These are phyloP conservation scores for Drosophila testacea DNA, from an alignment of 2,888 invertebrate genomes.

Conservation along the genomic window DNA sequence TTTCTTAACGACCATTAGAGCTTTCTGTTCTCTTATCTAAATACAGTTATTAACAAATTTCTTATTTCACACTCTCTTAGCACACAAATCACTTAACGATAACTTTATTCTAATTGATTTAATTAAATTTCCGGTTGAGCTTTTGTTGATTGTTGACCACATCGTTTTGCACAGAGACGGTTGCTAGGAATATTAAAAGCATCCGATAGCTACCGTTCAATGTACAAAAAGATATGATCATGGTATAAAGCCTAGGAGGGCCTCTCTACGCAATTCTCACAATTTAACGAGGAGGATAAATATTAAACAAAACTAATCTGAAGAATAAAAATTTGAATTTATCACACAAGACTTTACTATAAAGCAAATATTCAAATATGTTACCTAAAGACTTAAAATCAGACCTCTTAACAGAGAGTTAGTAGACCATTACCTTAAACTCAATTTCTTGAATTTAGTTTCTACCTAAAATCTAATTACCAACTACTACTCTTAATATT, in stretches of 20 bases:
- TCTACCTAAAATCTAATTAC: background rate
- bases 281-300: background rate
- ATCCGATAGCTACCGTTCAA: slow-evolving; percentile 47
- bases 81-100: background rate
- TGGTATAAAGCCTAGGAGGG: background rate
- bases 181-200: slow-evolving; percentile 48
- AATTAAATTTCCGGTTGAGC: too few relatives aligned
- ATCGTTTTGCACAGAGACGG: slow-evolving; percentile 40
- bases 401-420: too few relatives aligned
- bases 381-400: too few relatives aligned
- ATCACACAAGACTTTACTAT: too few relatives aligned
- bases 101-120: background rate
- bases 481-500: too few relatives aligned
- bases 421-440: too few relatives aligned
- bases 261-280: slow-evolving; percentile 19
- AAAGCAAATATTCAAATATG: too few relatives aligned
- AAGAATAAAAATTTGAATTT: too few relatives aligned
- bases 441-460: background rate
- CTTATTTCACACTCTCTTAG: background rate
- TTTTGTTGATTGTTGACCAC: slow-evolving; percentile 12
- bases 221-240: slow-evolving; percentile 35
- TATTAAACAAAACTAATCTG: too few relatives aligned
- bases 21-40: too few relatives aligned
- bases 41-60: background rate
- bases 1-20: too few relatives aligned